phyloP scores from a whole-genome alignment of 2,113 vertebrate species.

The Rhynchopsitta pachyrhyncha region DNA sequence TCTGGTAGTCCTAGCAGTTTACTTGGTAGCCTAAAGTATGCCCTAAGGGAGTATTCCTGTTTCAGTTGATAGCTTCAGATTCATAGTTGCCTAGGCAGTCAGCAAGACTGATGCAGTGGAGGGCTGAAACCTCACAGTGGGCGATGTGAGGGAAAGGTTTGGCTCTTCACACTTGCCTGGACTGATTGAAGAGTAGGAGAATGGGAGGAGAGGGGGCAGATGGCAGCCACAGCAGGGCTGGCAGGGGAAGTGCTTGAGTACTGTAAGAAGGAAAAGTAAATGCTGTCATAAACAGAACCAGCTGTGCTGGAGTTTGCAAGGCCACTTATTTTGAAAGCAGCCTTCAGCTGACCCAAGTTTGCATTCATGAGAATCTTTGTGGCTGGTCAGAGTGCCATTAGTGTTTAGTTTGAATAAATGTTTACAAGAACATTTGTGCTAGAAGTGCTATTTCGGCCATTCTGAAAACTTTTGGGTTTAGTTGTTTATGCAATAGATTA shows the following conservation, averaged over 20 bases:
- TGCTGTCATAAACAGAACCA: neutral
- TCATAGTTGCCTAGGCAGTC: neutral
- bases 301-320: neutral
- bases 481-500: neutral
- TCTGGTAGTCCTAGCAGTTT: neutral
- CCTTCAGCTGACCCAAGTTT: neutral
- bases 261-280: neutral
- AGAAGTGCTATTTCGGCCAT: neutral
- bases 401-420: neutral
- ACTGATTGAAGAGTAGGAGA: neutral
- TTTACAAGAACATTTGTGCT: neutral
- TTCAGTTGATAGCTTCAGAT: neutral
- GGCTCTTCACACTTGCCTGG: neutral
- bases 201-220: neutral
- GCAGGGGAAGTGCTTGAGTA: neutral
- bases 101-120: neutral
- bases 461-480: neutral
- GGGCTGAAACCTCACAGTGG: neutral
- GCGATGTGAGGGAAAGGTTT: neutral
- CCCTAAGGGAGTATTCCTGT: neutral
- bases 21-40: neutral
- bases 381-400: neutral
- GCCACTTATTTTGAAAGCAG: neutral
- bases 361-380: neutral
- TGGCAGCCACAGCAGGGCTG: slow-evolving; percentile 10